A percentile compares a stretch with the other conserved stretches of the same genome.
Conservation (phyloP, 1,140 invertebrate genomes). For the Cydia splendana region DNA sequence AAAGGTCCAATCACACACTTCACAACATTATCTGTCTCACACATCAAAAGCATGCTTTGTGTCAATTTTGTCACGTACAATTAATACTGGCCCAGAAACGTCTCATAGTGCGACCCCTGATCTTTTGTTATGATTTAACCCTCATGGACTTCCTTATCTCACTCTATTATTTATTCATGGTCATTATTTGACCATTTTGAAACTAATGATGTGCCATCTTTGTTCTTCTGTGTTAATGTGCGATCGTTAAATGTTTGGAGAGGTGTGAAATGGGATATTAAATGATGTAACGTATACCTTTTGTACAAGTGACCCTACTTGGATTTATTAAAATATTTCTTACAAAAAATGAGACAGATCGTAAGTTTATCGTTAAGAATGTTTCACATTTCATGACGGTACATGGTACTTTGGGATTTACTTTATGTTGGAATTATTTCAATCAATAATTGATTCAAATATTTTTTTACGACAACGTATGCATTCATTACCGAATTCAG, state of each 20-base stretch:
- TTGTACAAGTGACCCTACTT: slow-evolving; percentile 35
- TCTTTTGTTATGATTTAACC: slow-evolving; percentile 66
- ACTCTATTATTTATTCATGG: slow-evolving; percentile 76
- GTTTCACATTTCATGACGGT: neutral
- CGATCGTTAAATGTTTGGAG: slow-evolving; percentile 61
- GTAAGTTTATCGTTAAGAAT: neutral
- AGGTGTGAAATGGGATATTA: slow-evolving; percentile 74
- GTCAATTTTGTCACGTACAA: slow-evolving; percentile 72
- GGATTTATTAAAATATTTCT: neutral
- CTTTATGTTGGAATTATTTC: no score
- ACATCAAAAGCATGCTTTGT: slow-evolving; percentile 68
- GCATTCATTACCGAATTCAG: no score
- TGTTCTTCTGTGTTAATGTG: slow-evolving; percentile 65
- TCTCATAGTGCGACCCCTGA: slow-evolving; percentile 62
- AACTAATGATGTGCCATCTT: slow-evolving; percentile 74
- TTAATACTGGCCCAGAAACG: slow-evolving; percentile 62
- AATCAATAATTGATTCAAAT: neutral
- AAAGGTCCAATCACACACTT: slow-evolving; percentile 26
- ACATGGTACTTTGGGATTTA: neutral
- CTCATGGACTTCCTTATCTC: slow-evolving; percentile 65
- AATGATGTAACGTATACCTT: slow-evolving; percentile 51
- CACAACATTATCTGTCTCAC: slow-evolving; percentile 31
- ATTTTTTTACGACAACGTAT: no score
- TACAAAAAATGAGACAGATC: neutral
- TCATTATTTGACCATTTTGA: slow-evolving; percentile 78